Conservation (phyloP, 2,888 invertebrate species). For the Drosophila greeni region DNA sequence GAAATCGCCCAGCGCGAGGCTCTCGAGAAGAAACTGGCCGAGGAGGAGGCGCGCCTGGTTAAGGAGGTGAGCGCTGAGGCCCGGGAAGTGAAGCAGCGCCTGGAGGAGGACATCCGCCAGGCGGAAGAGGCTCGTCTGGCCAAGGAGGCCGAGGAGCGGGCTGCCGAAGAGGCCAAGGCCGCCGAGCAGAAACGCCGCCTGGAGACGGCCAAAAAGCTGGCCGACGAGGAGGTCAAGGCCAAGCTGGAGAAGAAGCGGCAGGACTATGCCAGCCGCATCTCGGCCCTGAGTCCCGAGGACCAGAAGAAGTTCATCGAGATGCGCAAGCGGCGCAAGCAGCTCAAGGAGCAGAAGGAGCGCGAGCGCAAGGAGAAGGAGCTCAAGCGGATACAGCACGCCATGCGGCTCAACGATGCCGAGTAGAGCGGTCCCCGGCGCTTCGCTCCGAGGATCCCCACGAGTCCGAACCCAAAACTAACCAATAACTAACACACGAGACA, state of each 20-base stretch:
- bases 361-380: conserved; percentile 65
- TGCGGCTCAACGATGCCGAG: conserved; percentile 51
- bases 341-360: conserved; percentile 63
- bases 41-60: conserved; percentile 72
- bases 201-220: conserved; percentile 54
- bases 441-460: conserved; percentile 2
- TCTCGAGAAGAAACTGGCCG: conserved; percentile 63
- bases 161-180: conserved; percentile 53
- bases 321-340: conserved; percentile 71
- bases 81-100: conserved; percentile 54
- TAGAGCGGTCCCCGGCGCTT: conserved; percentile 30
- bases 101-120: conserved; percentile 61
- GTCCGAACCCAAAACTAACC: conserved; percentile 23
- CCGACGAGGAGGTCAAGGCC: conserved; percentile 57
- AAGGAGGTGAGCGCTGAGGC: conserved; percentile 68
- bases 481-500: conserved; percentile 33
- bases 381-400: conserved; percentile 62
- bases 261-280: conserved; percentile 69
- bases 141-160: conserved; percentile 61
- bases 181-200: conserved; percentile 55
- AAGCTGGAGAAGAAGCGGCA: conserved; percentile 60
- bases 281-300: conserved; percentile 73
- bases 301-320: conserved; percentile 72
- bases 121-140: conserved; percentile 67
- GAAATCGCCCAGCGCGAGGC: conserved; percentile 71